Conservation (phyloP, 2,797 vertebrate species). For the Anguilla megastoma region DNA sequence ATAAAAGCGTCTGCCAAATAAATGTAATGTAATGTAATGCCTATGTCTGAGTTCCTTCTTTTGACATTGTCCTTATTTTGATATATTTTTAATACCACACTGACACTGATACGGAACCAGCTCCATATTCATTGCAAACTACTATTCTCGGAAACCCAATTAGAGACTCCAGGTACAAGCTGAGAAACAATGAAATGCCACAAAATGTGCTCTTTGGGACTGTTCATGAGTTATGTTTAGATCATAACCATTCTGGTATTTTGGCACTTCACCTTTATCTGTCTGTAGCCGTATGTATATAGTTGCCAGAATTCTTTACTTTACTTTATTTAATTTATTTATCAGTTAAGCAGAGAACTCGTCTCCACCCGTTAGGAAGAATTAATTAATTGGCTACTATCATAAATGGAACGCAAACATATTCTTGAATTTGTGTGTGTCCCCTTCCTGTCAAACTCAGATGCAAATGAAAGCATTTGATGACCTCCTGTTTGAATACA, state of each 20-base stretch:
- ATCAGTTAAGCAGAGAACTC: slow-evolving; percentile 41
- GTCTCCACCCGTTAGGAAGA: slow-evolving; percentile 41
- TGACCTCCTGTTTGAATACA: slow-evolving; percentile 13
- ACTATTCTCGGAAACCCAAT: not conserved
- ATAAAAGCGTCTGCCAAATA: too few relatives aligned
- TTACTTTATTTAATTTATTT: not conserved
- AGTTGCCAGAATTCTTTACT: not conserved
- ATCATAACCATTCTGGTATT: not conserved
- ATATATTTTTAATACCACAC: not conserved
- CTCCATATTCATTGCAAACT: not conserved
- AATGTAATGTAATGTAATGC: too few relatives aligned
- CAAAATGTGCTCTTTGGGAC: not conserved
- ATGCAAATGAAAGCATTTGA: slow-evolving; percentile 32
- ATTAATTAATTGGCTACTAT: slow-evolving; percentile 48
- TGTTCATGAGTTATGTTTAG: not conserved
- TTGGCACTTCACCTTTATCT: not conserved
- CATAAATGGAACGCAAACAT: slow-evolving; percentile 16
- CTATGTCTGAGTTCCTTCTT: not conserved
- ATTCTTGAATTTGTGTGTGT: slow-evolving; percentile 27
- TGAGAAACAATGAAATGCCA: not conserved
- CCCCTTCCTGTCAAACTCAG: slow-evolving; percentile 33
- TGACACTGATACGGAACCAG: not conserved
- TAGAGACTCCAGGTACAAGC: not conserved
- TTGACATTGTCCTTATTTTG: not conserved
- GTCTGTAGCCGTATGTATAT: not conserved